Evolutionary conservation across 2,797 vertebrate species (phyloP), one percentile per base, ranked within the genome.

Genomic region (Manis javanica): DNA sequence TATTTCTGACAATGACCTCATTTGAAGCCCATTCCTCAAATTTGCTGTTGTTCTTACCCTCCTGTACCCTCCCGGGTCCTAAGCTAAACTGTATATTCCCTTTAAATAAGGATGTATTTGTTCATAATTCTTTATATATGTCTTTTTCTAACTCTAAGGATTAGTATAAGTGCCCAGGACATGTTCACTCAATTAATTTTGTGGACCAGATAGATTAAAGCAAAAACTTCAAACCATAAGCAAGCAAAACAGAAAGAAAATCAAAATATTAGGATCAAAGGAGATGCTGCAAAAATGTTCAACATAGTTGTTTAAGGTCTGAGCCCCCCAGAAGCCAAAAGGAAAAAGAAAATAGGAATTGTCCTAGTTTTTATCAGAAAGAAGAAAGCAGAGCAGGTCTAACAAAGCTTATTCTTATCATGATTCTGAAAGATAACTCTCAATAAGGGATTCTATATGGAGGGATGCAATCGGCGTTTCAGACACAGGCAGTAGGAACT

Each of bases 131-230:
- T 77, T 66, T 61, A 13, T 42, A 31, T 55, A 26, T 37, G 14
- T 64, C 89, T 71, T 61, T 81, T 93, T 77, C 39, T 81, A 59
- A 78, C 21, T 64, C 64, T 61, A 91, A 85, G 55, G 19, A 81
- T 66, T 71, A 82, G 24, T 12, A 77, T 26, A 88, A 72, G 42
- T 1, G 11, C 57, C 88, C 11, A 63, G 16, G 69, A 93, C 3
- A 42, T n/a, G 8, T 53, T 66, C 95, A 61, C 53, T 77, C 79
- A 74, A 68, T 49, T 94, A 66, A 79, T 74, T 94, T 34, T 74
- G 39, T 71, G 34, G 39, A 66, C 11, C 61, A 85, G 63, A 37
- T 53, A 42, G n/a, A 78, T 85, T 55, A 96, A 95, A 96, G 77
- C 10, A 66, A 90, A 91, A 66, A 37, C 29, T 61, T 92, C 92